Percentiles rank a stretch among this genome's conserved stretches.
Evolutionary conservation across 1,140 invertebrate species (phyloP).

Genomic region (Anoplophora glabripennis): DNA sequence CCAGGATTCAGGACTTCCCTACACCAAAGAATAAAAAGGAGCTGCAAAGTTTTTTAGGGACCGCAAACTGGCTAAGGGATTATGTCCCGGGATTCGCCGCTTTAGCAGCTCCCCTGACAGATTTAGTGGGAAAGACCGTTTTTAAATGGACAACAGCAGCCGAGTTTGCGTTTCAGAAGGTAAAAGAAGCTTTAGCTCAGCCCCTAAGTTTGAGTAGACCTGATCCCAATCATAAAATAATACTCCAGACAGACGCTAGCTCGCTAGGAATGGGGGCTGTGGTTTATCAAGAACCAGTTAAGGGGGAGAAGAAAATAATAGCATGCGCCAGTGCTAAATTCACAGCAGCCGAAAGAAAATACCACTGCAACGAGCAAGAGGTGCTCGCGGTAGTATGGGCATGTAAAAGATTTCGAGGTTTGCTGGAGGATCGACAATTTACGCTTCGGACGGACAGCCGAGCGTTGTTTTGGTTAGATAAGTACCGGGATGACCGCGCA

Average conservation of each 20-base stretch:
- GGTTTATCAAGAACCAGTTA: constrained; percentile 29
- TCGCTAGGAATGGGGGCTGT: constrained; percentile 31
- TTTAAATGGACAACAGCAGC: constrained; percentile 8
- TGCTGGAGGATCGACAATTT: constrained; percentile 34
- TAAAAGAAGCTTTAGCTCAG: constrained; percentile 36
- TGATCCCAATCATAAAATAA: constrained; percentile 37
- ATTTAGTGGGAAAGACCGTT: constrained; percentile 21
- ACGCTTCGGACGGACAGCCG: constrained; percentile 13
- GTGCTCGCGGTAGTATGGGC: constrained; percentile 49
- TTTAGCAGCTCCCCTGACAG: constrained; percentile 23
- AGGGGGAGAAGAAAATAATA: constrained; percentile 9
- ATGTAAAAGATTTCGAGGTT: constrained; percentile 41
- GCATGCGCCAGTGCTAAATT: constrained; percentile 21
- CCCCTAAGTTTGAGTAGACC: constrained; percentile 25
- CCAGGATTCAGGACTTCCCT: background rate
- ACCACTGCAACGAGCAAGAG: constrained; percentile 45
- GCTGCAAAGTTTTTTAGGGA: constrained; percentile 31
- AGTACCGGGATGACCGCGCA: constrained; percentile 24
- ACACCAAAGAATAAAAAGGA: constrained; percentile 7
- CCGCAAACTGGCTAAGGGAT: constrained; percentile 35
- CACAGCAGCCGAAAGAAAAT: constrained; percentile 5
- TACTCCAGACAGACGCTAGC: constrained; percentile 41
- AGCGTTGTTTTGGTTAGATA: constrained; percentile 32
- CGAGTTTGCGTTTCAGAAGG: constrained; percentile 27
- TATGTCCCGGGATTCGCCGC: constrained; percentile 29